Conservation (phyloP, 2,888 invertebrate species). For the Mycalesis mineus region DNA sequence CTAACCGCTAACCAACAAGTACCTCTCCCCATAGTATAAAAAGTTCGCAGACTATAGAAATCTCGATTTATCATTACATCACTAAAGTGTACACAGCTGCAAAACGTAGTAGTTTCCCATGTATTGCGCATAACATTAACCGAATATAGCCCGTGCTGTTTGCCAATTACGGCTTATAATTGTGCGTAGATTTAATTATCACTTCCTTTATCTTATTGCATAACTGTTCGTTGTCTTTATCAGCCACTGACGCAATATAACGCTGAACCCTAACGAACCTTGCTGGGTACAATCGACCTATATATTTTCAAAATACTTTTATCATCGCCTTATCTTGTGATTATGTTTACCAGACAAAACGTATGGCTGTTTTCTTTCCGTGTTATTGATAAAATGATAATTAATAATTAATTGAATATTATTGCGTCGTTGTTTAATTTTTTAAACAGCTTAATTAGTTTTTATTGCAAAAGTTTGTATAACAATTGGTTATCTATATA, state of each 20-base stretch:
- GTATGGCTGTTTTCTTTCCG: constrained; percentile 3
- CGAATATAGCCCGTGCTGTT: constrained; percentile 38
- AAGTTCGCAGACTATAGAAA: too few species aligned
- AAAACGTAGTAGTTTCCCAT: not conserved
- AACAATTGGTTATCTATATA: too few species aligned
- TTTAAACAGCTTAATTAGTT: too few species aligned
- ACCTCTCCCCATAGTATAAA: too few species aligned
- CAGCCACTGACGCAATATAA: constrained; percentile 45
- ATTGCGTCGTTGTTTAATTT: too few species aligned
- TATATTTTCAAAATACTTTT: constrained; percentile 13
- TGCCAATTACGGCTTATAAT: constrained; percentile 36
- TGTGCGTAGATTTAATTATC: constrained; percentile 42
- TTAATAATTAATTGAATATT: too few species aligned
- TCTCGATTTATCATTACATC: constrained; percentile 4
- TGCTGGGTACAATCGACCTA: constrained; percentile 19
- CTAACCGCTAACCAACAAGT: too few species aligned
- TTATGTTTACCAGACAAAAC: not conserved
- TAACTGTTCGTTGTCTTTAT: constrained; percentile 52
- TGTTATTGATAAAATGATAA: not conserved
- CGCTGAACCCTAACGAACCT: constrained; percentile 26
- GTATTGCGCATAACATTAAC: constrained; percentile 16
- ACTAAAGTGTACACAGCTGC: constrained; percentile 15
- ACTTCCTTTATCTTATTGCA: constrained; percentile 59
- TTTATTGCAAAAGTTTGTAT: too few species aligned
- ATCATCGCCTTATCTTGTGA: constrained; percentile 10